Evolutionary conservation across 2,797 vertebrate genomes (phyloP).

Genomic region (Epinephelus awoara): DNA sequence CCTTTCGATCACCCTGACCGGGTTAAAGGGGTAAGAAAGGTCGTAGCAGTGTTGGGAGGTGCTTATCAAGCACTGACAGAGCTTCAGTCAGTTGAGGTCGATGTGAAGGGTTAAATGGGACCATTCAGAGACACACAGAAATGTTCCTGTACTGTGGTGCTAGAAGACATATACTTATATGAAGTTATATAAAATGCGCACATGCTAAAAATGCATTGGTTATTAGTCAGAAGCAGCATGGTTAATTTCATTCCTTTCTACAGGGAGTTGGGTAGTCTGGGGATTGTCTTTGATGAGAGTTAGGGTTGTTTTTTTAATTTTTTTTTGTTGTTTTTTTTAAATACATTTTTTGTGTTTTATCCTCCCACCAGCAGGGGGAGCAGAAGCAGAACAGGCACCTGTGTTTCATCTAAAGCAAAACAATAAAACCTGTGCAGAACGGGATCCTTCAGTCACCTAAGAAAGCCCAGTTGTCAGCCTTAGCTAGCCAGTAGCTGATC

Average conservation of each 20-base stretch:
- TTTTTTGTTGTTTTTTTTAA: slow-evolving; percentile 11
- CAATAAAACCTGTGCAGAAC: slow-evolving; percentile 68
- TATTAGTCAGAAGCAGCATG: slow-evolving; percentile 86
- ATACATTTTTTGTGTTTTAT: slow-evolving; percentile 67
- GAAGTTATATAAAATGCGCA: slow-evolving; percentile 77
- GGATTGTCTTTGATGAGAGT: slow-evolving; percentile 82
- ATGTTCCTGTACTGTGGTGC: slow-evolving; percentile 54
- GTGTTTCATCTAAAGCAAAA: slow-evolving; percentile 86
- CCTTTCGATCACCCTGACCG: slow-evolving; percentile 28
- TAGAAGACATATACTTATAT: slow-evolving; percentile 66
- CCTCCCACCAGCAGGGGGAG: slow-evolving; percentile 81
- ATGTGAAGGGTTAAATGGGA: slow-evolving; percentile 52
- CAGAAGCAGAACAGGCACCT: slow-evolving; percentile 85
- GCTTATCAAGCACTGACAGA: slow-evolving; percentile 24
- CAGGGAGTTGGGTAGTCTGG: slow-evolving; percentile 70
- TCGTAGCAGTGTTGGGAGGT: slow-evolving; percentile 30
- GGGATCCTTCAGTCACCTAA: slow-evolving; percentile 70
- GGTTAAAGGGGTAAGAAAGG: slow-evolving; percentile 37
- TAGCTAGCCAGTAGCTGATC: slow-evolving; percentile 9
- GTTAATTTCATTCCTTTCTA: slow-evolving; percentile 80
- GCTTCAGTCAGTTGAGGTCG: slow-evolving; percentile 25
- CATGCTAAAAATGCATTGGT: slow-evolving; percentile 86
- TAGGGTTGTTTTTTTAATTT: slow-evolving; percentile 34
- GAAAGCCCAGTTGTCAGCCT: slow-evolving; percentile 56
- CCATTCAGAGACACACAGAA: slow-evolving; percentile 44